Evolutionary conservation across 1,140 invertebrate species (phyloP).

Genomic region (Drosophila prosaltans): DNA sequence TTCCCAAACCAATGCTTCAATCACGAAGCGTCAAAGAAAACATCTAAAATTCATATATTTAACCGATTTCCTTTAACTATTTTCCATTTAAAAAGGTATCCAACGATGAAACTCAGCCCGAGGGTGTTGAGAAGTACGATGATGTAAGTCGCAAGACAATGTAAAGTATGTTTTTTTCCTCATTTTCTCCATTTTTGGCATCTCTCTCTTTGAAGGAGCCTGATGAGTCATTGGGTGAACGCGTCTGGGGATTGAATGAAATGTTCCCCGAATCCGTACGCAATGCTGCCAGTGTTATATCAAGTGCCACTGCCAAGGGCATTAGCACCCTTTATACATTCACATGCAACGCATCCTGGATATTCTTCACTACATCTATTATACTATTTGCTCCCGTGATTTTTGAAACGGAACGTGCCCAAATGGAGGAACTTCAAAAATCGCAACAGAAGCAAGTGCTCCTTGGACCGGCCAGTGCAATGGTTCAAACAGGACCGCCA

Average conservation of each 20-base stretch:
- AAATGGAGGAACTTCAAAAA: constrained; percentile 96
- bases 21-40: no score
- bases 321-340: constrained; percentile 89
- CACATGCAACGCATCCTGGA: constrained; percentile 91
- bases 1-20: no score
- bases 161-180: neutral
- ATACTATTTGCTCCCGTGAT: constrained; percentile 95
- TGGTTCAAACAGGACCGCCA: constrained; percentile 79
- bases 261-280: constrained; percentile 96
- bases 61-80: neutral
- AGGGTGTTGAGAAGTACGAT: constrained; percentile 55
- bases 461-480: constrained; percentile 86
- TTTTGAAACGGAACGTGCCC: constrained; percentile 95
- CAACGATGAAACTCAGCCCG: constrained; percentile 52
- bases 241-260: constrained; percentile 95
- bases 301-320: constrained; percentile 82
- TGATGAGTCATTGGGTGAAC: constrained; percentile 93
- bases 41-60: no score
- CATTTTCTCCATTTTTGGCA: neutral
- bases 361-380: constrained; percentile 94
- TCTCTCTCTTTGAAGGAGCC: constrained; percentile 84
- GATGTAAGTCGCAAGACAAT: constrained; percentile 69
- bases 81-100: neutral
- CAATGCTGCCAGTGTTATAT: constrained; percentile 86
- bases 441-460: constrained; percentile 95